Evolutionary conservation across 2,797 vertebrate genomes (phyloP).

Genomic region (Zalophus californianus): DNA sequence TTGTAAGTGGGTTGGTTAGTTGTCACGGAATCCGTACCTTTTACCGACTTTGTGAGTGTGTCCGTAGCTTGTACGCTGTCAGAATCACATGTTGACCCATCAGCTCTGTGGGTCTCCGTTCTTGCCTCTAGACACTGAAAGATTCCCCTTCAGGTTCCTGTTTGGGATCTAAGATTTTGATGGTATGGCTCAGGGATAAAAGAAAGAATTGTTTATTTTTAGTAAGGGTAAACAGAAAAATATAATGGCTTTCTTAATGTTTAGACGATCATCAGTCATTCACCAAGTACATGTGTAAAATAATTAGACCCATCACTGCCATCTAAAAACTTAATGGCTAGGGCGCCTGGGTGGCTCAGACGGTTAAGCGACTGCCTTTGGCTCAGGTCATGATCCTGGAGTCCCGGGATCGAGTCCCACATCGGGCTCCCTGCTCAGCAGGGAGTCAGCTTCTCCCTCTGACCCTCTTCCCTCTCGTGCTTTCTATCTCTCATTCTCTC

Average conservation of each 20-base stretch:
- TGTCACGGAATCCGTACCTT: neutral
- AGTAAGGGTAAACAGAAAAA: neutral
- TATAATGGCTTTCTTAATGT: neutral
- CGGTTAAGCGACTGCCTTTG: no score
- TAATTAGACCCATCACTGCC: neutral
- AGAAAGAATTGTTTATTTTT: neutral
- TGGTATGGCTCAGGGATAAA: neutral
- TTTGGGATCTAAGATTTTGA: neutral
- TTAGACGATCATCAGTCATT: neutral
- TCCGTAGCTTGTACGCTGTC: neutral
- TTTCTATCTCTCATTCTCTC: no score
- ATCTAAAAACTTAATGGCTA: neutral
- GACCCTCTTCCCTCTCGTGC: no score
- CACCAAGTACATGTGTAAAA: slow-evolving; percentile 21
- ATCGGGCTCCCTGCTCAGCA: no score
- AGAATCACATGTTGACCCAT: neutral
- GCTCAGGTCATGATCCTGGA: no score
- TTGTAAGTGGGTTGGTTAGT: neutral
- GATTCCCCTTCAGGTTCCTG: neutral
- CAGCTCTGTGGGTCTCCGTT: neutral
- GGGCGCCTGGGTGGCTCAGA: no score
- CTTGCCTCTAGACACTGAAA: neutral
- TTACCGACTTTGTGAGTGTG: neutral
- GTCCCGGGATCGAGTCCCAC: no score
- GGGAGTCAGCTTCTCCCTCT: no score